phyloP scores from a whole-genome alignment of 2,113 vertebrate species.

The Hipposideros armiger region DNA sequence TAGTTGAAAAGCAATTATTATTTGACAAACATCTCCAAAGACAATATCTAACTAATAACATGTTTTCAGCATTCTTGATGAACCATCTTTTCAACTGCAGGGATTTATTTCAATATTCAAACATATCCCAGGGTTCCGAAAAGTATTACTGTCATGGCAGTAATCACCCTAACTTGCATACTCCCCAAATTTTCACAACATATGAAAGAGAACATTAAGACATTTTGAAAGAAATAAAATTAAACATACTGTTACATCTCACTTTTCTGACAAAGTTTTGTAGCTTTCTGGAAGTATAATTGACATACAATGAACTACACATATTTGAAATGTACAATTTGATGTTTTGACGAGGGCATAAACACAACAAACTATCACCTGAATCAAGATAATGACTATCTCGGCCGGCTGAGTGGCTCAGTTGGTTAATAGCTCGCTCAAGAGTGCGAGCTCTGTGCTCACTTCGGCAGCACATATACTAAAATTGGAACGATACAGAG shows the following conservation, averaged over 20 bases:
- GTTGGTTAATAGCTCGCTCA: too few species aligned
- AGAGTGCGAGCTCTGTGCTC: too few species aligned
- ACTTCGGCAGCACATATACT: too few species aligned
- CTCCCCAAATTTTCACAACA: not conserved
- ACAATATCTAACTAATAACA: not conserved
- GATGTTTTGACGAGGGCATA: not conserved
- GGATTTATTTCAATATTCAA: not conserved
- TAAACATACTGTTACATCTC: not conserved
- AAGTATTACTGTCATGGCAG: not conserved
- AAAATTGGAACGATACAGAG: too few species aligned
- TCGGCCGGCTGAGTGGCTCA: too few species aligned
- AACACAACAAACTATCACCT: not conserved
- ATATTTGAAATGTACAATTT: not conserved
- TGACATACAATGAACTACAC: not conserved
- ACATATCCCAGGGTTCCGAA: not conserved
- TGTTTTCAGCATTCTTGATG: not conserved
- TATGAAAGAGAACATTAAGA: not conserved
- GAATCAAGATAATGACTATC: not conserved
- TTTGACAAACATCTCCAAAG: conserved; percentile 38
- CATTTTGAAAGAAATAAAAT: conserved; percentile 28
- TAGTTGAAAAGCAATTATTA: conserved; percentile 11
- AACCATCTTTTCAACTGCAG: not conserved
- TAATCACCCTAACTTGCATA: not conserved
- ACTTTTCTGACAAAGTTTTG: not conserved
- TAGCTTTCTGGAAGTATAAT: not conserved